A percentile compares a stretch with the other conserved stretches of the same genome.
These are phyloP conservation scores for Magallana gigas DNA, from an alignment of 1,140 invertebrate genomes.

Conservation along the genomic window DNA sequence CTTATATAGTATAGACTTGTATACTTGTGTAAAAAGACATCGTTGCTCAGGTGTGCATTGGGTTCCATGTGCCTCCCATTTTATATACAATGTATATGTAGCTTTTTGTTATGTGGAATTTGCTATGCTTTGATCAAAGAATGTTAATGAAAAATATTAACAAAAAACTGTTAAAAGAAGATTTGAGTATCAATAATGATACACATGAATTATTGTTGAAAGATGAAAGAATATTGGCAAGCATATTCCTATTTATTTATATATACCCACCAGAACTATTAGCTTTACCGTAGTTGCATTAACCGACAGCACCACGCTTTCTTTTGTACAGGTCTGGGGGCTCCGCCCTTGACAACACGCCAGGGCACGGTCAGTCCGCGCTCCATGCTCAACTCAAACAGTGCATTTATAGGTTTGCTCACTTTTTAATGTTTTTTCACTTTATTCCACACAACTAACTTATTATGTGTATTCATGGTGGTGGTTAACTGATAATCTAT, in stretches of 20 bases:
- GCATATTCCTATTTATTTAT: constrained; percentile 22
- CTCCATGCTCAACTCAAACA: constrained; percentile 75
- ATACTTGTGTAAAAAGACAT: too few species aligned
- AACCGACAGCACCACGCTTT: constrained; percentile 1
- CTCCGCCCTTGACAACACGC: constrained; percentile 36
- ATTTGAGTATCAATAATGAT: too few species aligned
- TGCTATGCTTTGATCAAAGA: too few species aligned
- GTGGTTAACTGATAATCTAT: neutral
- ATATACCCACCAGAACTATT: neutral
- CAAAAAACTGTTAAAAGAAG: too few species aligned
- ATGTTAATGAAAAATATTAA: too few species aligned
- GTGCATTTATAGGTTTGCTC: constrained; percentile 76
- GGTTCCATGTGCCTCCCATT: too few species aligned
- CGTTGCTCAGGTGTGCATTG: too few species aligned
- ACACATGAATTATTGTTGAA: too few species aligned
- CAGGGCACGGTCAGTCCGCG: constrained; percentile 63
- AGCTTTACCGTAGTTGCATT: constrained; percentile 16
- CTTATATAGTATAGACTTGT: too few species aligned
- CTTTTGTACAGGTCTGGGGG: constrained; percentile 43
- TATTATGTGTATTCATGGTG: neutral
- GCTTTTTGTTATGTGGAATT: too few species aligned
- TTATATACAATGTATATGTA: too few species aligned
- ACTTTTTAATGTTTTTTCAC: constrained; percentile 1
- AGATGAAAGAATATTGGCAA: neutral
- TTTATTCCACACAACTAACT: neutral